Evolutionary conservation across 2,797 vertebrate genomes (phyloP).

Genomic region (Otolemur crassicaudatus): DNA sequence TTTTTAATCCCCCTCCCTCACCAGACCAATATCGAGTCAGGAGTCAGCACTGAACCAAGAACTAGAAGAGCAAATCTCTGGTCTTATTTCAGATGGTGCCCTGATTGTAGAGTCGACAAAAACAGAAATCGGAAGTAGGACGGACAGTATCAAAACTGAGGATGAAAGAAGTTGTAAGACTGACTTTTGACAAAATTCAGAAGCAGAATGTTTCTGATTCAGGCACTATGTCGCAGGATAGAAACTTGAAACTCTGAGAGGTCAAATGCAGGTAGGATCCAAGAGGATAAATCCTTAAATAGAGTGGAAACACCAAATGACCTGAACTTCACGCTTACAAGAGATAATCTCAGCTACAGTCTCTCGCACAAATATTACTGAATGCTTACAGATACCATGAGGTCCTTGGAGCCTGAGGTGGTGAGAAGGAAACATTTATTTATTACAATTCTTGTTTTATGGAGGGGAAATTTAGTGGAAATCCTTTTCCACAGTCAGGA

Average conservation of each 20-base stretch:
- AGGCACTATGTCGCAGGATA: background rate
- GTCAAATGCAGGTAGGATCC: conserved; percentile 38
- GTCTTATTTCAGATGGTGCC: background rate
- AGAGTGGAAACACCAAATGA: conserved; percentile 38
- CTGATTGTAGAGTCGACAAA: background rate
- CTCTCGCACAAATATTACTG: conserved; percentile 34
- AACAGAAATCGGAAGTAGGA: background rate
- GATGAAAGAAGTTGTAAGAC: background rate
- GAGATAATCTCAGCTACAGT: conserved; percentile 23
- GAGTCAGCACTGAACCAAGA: background rate
- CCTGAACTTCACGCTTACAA: background rate
- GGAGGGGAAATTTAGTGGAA: conserved; percentile 55
- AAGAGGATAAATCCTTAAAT: conserved; percentile 51
- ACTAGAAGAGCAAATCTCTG: background rate
- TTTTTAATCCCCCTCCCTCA: background rate
- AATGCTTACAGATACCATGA: conserved; percentile 26
- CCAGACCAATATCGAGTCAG: background rate
- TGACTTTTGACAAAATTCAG: conserved; percentile 45
- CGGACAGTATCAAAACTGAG: background rate
- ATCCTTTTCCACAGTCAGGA: conserved; percentile 57
- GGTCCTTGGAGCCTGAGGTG: background rate
- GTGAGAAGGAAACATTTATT: conserved; percentile 51
- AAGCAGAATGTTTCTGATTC: conserved; percentile 7
- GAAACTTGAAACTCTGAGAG: conserved; percentile 5
- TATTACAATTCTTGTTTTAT: conserved; percentile 20